Percentiles rank a stretch among this genome's conserved stretches.
Evolutionary conservation across 2,797 vertebrate genomes (phyloP).

Genomic region (Rhinatrema bivittatum): DNA sequence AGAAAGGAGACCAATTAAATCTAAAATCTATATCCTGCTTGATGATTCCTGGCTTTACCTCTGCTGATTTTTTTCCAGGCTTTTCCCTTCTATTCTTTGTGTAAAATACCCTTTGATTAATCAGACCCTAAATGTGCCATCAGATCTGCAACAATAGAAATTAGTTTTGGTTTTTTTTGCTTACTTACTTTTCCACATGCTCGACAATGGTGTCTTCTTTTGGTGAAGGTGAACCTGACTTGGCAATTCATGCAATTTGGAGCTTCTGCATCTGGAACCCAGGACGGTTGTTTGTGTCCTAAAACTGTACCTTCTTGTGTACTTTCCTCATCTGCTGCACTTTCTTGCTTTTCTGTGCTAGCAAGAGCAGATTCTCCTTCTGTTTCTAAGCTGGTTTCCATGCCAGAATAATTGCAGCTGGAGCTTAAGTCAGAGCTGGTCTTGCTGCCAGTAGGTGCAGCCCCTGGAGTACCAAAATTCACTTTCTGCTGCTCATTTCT

Average conservation of each 20-base stretch:
- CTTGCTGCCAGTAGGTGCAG: background rate
- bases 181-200: constrained; percentile 87
- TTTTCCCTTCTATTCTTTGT: too few species aligned
- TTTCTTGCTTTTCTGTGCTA: constrained; percentile 17
- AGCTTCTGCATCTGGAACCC: constrained; percentile 91
- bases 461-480: background rate
- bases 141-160: constrained; percentile 14
- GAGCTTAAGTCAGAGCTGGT: constrained; percentile 1
- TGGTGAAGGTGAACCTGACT: constrained; percentile 90
- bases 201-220: constrained; percentile 88
- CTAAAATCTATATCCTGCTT: too few species aligned
- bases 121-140: too few species aligned
- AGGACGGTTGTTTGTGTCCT: constrained; percentile 74
- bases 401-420: constrained; percentile 12
- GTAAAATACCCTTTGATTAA: too few species aligned
- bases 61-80: too few species aligned
- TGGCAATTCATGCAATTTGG: constrained; percentile 90
- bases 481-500: constrained; percentile 7
- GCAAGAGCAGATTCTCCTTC: constrained; percentile 14
- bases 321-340: constrained; percentile 17
- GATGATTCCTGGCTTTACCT: too few species aligned
- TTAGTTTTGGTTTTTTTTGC: constrained; percentile 2
- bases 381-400: constrained; percentile 28
- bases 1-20: too few species aligned
- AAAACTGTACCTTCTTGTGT: constrained; percentile 42